Evolutionary conservation across 2,113 vertebrate species (phyloP), one percentile per base, ranked within the genome.

Genomic region (Phylloscopus trochiloides): DNA sequence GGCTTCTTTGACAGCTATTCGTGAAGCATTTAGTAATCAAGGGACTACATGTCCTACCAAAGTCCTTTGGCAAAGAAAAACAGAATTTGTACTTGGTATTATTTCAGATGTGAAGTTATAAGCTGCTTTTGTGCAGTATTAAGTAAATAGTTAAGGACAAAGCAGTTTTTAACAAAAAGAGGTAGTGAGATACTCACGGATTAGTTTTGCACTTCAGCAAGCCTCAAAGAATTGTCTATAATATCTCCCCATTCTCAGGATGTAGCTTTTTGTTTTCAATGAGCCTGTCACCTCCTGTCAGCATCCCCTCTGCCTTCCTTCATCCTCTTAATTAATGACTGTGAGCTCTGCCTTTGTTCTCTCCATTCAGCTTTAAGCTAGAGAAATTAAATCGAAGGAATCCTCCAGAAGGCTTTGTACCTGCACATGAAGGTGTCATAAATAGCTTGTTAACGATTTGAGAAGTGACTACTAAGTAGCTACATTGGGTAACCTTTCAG

Each of bases 271-370:
- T 91, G 89, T 96, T 94, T 82, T 77, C 89, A 95, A 28, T 24
- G 66, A 96, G 90, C 40, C 66, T 94, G 77, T 95, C 94, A 91
- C 87, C 89, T 92, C 74, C 81, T 94, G 87, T 96, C 94, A 95
- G 81, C 77, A 95, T 94, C 90, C 67, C 89, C 77, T 92, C 90
- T 94, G 89, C 89, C 87, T 94, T 75, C 74, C 95, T 95, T 94
- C 94, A 95, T 96, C 91, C 93, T 96, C 94, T 95, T 95, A 96
- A 96, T 96, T 94, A 95, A 95, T 36, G 52, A 76, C 89, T 96
- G 34, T 0, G 2, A 94, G 90, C 81, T 95, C 81, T 90, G 74
- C 62, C 90, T 95, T 96, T 96, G 95, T 95, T 96, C 93, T 91
- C 84, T 75, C 29, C 25, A 21, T 75, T 94, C 6, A 1, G 57